Evolutionary conservation across 2,113 vertebrate species (phyloP).

Genomic region (Aptenodytes forsteri): DNA sequence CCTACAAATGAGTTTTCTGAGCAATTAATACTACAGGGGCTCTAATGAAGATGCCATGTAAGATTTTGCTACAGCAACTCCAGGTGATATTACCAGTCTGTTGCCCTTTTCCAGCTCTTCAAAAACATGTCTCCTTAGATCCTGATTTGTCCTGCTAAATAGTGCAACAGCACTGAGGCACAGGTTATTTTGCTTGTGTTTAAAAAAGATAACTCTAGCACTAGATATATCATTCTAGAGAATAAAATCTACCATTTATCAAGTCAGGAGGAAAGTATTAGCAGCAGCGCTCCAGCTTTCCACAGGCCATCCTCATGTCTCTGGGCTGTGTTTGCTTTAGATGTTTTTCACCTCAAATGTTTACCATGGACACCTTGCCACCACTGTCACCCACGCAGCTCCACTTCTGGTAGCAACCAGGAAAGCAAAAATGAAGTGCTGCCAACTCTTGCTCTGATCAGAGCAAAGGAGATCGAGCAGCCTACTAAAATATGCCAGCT

Average conservation of each 20-base stretch:
- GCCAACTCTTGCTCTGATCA: background rate
- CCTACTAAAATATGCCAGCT: background rate
- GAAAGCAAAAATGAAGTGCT: background rate
- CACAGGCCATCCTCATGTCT: background rate
- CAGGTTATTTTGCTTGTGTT: background rate
- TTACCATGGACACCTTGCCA: background rate
- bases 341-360: background rate
- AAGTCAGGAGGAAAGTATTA: background rate
- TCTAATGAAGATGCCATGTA: background rate
- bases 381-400: background rate
- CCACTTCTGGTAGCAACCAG: background rate
- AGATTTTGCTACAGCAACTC: background rate
- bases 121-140: background rate
- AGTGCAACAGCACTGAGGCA: background rate
- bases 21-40: background rate
- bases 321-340: background rate
- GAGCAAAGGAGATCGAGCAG: background rate
- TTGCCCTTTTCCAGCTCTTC: background rate
- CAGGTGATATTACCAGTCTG: background rate
- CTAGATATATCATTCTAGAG: background rate
- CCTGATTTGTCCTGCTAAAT: background rate
- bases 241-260: background rate
- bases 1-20: background rate
- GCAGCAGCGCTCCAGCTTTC: background rate
- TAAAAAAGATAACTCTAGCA: background rate